Percentiles rank a stretch among this genome's conserved stretches.
These are phyloP conservation scores for Daubentonia madagascariensis DNA, from an alignment of 2,113 vertebrate species.

Conservation along the genomic window DNA sequence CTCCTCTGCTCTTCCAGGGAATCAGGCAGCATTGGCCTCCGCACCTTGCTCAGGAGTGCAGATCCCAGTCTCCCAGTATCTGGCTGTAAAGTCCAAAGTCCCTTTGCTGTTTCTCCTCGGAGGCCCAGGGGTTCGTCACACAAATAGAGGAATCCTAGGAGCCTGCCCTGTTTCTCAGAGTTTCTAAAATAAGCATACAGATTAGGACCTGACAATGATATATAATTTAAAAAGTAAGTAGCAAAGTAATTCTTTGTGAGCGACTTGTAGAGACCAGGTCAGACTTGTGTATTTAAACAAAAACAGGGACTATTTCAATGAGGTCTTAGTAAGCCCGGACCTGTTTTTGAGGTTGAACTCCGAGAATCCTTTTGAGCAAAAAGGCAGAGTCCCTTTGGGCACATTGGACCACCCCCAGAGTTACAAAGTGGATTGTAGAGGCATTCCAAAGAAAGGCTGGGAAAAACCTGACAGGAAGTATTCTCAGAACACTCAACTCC, in stretches of 20 bases:
- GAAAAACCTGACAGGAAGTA: slow-evolving; percentile 72
- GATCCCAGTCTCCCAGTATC: background rate
- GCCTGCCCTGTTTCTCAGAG: background rate
- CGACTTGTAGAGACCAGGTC: slow-evolving; percentile 29
- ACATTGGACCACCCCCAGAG: slow-evolving; percentile 60
- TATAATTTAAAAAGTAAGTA: slow-evolving; percentile 17
- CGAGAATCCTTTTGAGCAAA: slow-evolving; percentile 63
- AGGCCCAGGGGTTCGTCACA: background rate
- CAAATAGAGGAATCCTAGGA: background rate
- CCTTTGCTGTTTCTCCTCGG: background rate
- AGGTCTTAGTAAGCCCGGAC: slow-evolving; percentile 35
- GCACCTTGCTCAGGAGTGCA: background rate
- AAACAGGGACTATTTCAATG: background rate
- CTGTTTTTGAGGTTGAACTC: slow-evolving; percentile 68
- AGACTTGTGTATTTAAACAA: slow-evolving; percentile 42
- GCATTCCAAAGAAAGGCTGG: slow-evolving; percentile 67
- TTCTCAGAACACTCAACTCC: slow-evolving; percentile 65
- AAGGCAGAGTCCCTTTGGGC: slow-evolving; percentile 61
- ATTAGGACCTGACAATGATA: background rate
- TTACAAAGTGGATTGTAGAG: slow-evolving; percentile 16
- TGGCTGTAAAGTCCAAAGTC: background rate
- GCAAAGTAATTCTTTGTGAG: slow-evolving; percentile 22
- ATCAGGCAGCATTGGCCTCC: background rate
- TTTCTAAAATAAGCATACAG: slow-evolving; percentile 1
- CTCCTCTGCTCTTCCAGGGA: background rate